phyloP scores from a whole-genome alignment of 2,888 invertebrate genomes.

The Orthosia incerta region DNA sequence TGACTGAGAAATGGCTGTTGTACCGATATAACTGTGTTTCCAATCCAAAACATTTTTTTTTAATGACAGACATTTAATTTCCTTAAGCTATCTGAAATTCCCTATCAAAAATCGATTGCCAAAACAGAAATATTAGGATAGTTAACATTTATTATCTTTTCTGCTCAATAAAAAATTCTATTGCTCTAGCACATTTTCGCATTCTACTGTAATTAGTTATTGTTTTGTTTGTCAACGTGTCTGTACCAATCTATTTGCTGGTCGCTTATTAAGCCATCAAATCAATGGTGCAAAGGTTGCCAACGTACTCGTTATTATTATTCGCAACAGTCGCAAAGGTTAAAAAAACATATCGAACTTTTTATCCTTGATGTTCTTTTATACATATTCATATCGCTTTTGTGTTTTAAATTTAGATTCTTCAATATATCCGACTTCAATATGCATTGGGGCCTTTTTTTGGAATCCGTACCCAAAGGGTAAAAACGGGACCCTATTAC shows the following conservation, averaged over 20 bases:
- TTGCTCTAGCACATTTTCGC: conserved; percentile 35
- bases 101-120: neutral
- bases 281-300: conserved; percentile 48
- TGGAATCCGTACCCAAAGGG: too few relatives aligned
- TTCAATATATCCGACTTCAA: too few relatives aligned
- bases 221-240: conserved; percentile 38
- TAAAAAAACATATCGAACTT: neutral
- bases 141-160: neutral
- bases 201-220: conserved; percentile 46
- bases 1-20: too few relatives aligned
- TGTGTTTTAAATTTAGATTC: too few relatives aligned
- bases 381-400: too few relatives aligned
- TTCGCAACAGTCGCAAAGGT: neutral
- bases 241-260: conserved; percentile 21
- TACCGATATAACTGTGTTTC: too few relatives aligned
- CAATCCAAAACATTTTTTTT: neutral
- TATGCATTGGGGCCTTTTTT: too few relatives aligned
- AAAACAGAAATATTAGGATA: neutral
- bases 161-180: conserved; percentile 9
- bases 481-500: too few relatives aligned
- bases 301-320: conserved; percentile 13
- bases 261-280: conserved; percentile 16
- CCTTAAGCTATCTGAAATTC: neutral
- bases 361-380: too few relatives aligned
- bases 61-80: neutral